These are phyloP conservation scores for Quadriops clusia DNA, from an alignment of 2,888 invertebrate genomes.

Conservation along the genomic window DNA sequence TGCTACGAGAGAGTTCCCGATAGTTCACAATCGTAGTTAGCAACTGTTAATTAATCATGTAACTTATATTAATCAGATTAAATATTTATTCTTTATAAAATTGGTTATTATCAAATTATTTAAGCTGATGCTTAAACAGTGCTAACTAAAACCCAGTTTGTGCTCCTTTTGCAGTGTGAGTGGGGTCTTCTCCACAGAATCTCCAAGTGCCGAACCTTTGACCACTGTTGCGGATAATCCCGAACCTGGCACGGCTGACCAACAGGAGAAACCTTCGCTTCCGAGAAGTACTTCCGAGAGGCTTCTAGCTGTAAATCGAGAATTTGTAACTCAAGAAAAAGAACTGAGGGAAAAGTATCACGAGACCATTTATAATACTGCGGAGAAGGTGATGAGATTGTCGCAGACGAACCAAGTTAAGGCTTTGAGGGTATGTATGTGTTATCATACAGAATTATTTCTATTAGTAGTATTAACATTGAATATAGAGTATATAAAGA, in stretches of 20 bases:
- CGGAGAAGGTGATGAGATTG: constrained; percentile 68
- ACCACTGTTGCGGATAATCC: constrained; percentile 34
- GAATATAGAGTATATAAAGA: too few relatives aligned
- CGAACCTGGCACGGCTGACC: constrained; percentile 29
- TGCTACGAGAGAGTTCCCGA: too few relatives aligned
- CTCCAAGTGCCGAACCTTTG: constrained; percentile 34
- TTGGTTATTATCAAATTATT: too few relatives aligned
- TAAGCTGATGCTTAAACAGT: too few relatives aligned
- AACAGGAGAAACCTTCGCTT: constrained; percentile 40
- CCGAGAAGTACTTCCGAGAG: constrained; percentile 55
- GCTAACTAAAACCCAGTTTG: too few relatives aligned
- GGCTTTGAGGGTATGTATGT: constrained; percentile 46
- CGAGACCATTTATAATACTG: constrained; percentile 59
- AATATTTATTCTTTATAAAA: too few relatives aligned
- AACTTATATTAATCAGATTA: too few relatives aligned
- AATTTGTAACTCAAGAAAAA: constrained; percentile 58
- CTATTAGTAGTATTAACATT: too few relatives aligned
- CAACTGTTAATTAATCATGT: too few relatives aligned
- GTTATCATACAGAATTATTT: too few relatives aligned
- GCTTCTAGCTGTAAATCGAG: constrained; percentile 48
- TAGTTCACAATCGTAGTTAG: too few relatives aligned
- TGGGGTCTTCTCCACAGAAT: constrained; percentile 36
- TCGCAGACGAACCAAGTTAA: constrained; percentile 76
- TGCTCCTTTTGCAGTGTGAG: background rate
- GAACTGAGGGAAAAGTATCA: constrained; percentile 77